phyloP scores from a whole-genome alignment of 2,113 vertebrate genomes.

The Trichechus manatus region DNA sequence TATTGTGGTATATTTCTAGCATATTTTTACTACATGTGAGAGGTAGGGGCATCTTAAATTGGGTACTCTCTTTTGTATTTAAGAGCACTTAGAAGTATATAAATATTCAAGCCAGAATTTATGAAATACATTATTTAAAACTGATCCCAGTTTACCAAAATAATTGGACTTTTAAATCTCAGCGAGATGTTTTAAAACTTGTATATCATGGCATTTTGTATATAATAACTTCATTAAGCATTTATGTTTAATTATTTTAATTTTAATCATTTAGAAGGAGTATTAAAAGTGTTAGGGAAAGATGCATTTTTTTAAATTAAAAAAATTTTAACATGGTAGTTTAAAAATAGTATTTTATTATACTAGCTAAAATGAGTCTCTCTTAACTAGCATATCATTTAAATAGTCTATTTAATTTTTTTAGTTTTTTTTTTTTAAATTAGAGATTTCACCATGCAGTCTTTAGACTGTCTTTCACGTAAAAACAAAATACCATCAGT shows the following conservation, averaged over 20 bases:
- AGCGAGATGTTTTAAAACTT: not conserved
- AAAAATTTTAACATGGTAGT: not conserved
- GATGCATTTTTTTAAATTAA: not conserved
- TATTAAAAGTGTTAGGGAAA: not conserved
- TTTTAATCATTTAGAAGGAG: slow-evolving; percentile 12
- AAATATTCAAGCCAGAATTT: not conserved
- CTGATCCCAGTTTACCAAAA: not conserved
- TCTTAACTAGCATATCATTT: not conserved
- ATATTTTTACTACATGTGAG: not conserved
- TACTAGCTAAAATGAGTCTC: not conserved
- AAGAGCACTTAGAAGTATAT: not conserved
- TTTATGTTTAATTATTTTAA: not conserved
- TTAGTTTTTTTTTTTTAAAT: not conserved
- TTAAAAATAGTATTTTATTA: not conserved
- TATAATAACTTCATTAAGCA: not conserved
- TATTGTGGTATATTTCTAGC: not conserved
- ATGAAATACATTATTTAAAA: not conserved
- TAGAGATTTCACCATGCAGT: not conserved
- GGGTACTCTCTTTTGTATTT: not conserved
- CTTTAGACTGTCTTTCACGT: not conserved
- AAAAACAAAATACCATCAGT: not conserved
- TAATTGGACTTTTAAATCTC: not conserved
- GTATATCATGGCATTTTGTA: not conserved
- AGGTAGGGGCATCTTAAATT: not conserved
- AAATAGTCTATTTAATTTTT: not conserved